Conservation (phyloP, 2,797 vertebrate genomes). For the Psittacula derbiana region DNA sequence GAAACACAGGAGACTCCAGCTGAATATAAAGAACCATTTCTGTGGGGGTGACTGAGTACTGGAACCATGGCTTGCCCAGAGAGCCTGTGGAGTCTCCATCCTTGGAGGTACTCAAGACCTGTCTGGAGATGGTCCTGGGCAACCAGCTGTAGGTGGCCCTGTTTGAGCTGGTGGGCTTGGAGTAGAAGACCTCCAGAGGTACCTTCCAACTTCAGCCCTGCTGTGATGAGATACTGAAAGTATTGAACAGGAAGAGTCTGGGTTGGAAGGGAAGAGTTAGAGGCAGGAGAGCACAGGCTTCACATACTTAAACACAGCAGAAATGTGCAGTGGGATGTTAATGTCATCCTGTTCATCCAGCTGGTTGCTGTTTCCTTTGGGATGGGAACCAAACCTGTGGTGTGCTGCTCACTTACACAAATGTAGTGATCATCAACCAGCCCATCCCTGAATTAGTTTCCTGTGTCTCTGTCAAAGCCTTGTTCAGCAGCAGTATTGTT, state of each 20-base stretch:
- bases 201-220: not conserved
- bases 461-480: not conserved
- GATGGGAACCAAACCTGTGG: not conserved
- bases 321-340: not conserved
- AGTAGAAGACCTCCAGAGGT: not conserved
- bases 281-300: not conserved
- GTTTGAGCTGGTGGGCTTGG: not conserved
- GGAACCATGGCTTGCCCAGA: not conserved
- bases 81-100: not conserved
- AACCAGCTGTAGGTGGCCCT: not conserved
- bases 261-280: not conserved
- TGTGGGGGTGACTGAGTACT: not conserved
- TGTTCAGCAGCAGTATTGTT: not conserved
- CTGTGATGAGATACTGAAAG: not conserved
- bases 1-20: not conserved
- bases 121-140: not conserved
- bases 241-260: not conserved
- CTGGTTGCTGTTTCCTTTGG: not conserved
- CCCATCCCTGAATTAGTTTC: not conserved
- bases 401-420: not conserved
- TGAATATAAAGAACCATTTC: not conserved
- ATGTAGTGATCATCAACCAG: not conserved
- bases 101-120: not conserved
- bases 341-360: not conserved
- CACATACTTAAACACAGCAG: not conserved